phyloP scores from a whole-genome alignment of 2,888 invertebrate genomes.

The Nomada flava region DNA sequence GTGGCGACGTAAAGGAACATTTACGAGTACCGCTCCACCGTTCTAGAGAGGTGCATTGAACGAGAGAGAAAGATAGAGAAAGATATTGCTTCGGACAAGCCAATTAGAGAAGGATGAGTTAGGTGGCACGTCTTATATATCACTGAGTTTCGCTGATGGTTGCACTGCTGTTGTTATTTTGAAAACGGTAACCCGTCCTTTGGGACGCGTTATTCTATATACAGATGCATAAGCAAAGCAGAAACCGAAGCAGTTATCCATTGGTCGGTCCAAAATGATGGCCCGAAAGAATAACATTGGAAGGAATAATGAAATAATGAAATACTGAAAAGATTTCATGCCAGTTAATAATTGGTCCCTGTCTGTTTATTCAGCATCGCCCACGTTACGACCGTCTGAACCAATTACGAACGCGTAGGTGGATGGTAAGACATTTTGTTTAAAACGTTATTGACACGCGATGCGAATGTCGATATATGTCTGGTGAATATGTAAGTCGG shows the following conservation, averaged over 20 bases:
- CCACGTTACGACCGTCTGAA: slow-evolving; percentile 21
- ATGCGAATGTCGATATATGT: too few relatives aligned
- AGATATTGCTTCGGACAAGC: slow-evolving; percentile 63
- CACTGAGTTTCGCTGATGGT: slow-evolving; percentile 36
- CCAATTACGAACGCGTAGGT: slow-evolving; percentile 48
- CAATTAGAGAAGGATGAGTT: slow-evolving; percentile 70
- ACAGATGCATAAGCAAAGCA: slow-evolving; percentile 14
- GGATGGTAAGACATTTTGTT: background rate
- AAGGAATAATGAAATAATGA: slow-evolving; percentile 60
- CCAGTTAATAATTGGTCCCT: slow-evolving; percentile 66
- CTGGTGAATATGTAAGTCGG: too few relatives aligned
- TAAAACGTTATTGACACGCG: too few relatives aligned
- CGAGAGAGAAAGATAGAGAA: slow-evolving; percentile 40
- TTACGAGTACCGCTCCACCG: slow-evolving; percentile 30
- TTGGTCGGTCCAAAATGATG: slow-evolving; percentile 57
- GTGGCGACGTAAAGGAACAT: slow-evolving; percentile 20
- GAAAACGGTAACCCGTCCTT: slow-evolving; percentile 43
- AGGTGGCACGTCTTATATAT: slow-evolving; percentile 61
- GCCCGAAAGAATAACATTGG: slow-evolving; percentile 27
- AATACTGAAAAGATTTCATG: slow-evolving; percentile 65
- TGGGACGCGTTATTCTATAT: background rate
- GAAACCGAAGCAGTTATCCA: slow-evolving; percentile 19
- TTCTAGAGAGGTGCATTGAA: slow-evolving; percentile 13
- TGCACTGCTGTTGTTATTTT: slow-evolving; percentile 52
- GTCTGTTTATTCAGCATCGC: slow-evolving; percentile 32